A percentile compares a stretch with the other conserved stretches of the same genome.
Conservation (phyloP, 2,797 vertebrate genomes). For the Gymnocypris eckloni region DNA sequence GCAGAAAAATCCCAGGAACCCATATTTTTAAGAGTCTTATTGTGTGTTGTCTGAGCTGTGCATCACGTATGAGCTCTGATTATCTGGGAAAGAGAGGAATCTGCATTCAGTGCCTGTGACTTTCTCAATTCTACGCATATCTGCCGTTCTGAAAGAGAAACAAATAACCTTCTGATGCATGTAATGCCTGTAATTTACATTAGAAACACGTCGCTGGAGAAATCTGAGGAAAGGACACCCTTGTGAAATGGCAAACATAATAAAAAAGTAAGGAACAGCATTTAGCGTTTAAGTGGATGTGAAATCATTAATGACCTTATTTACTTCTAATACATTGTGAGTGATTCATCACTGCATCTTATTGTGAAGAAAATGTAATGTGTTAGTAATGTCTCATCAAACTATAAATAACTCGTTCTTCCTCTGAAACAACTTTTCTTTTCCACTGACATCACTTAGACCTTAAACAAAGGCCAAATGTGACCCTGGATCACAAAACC, state of each 20-base stretch:
- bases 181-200: conserved; percentile 19
- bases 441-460: background rate
- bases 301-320: conserved; percentile 1
- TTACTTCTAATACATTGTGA: background rate
- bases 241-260: conserved; percentile 1
- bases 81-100: background rate
- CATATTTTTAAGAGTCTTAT: background rate
- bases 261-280: background rate
- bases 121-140: conserved; percentile 19
- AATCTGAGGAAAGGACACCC: conserved; percentile 4
- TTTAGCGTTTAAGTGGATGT: background rate
- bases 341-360: background rate
- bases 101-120: background rate
- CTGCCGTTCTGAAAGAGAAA: conserved; percentile 3
- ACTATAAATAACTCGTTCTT: background rate
- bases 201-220: background rate
- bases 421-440: background rate
- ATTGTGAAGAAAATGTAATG: background rate
- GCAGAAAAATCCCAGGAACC: background rate
- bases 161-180: conserved; percentile 30
- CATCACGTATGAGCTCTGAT: background rate
- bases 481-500: too few relatives aligned
- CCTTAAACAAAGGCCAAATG: background rate
- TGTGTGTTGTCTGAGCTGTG: background rate
- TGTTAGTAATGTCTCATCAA: background rate